Evolutionary conservation across 1,140 invertebrate species (phyloP).

Genomic region (Branchinecta lynchi): DNA sequence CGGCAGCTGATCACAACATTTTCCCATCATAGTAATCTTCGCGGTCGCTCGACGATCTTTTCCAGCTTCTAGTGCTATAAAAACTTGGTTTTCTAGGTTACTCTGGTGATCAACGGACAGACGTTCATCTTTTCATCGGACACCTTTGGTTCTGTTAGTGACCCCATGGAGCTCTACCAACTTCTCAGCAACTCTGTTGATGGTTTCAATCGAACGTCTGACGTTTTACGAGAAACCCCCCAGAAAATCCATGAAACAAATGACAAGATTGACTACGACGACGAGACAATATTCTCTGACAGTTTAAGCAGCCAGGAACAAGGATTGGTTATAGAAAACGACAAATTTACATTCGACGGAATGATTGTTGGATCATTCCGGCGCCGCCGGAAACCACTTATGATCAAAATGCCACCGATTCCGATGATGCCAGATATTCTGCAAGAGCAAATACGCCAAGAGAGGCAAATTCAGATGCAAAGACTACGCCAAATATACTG

Average conservation of each 20-base stretch:
- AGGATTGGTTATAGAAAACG: background rate
- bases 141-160: background rate
- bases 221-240: background rate
- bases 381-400: background rate
- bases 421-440: constrained; percentile 2
- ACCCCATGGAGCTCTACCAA: background rate
- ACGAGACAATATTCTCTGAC: background rate
- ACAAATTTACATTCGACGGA: constrained; percentile 7
- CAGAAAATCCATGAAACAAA: background rate
- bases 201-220: background rate
- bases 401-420: background rate
- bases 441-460: background rate
- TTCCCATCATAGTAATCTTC: too few relatives aligned
- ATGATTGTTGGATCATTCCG: background rate
- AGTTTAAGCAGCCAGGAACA: background rate
- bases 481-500: too few relatives aligned
- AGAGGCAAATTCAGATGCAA: background rate
- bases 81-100: background rate
- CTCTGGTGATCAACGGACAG: background rate
- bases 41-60: too few relatives aligned
- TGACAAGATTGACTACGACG: background rate
- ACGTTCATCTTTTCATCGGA: constrained; percentile 6
- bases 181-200: background rate
- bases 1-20: too few relatives aligned
- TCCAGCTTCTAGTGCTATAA: too few relatives aligned